These are phyloP conservation scores for Chaetura pelagica DNA, from an alignment of 2,113 vertebrate genomes.

Conservation along the genomic window DNA sequence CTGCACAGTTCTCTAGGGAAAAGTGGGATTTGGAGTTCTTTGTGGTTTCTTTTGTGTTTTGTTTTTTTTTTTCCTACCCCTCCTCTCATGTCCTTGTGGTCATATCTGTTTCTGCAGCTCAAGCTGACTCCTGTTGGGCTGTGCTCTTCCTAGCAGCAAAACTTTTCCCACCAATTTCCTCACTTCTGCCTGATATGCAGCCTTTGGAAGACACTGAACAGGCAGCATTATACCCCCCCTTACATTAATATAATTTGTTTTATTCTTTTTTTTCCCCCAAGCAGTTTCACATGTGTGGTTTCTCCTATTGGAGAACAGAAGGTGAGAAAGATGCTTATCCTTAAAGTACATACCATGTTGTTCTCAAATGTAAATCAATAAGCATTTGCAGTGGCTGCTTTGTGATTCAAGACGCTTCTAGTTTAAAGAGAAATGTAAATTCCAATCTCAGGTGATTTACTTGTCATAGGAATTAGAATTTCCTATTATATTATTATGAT, in stretches of 20 bases:
- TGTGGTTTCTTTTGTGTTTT: background rate
- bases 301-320: background rate
- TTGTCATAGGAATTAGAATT: background rate
- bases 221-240: background rate
- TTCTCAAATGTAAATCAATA: background rate
- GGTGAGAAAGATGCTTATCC: background rate
- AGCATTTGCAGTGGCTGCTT: background rate
- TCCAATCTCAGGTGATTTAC: rapidly evolving
- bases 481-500: background rate
- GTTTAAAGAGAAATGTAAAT: background rate
- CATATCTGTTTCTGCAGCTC: background rate
- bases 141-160: background rate
- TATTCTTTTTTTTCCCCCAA: too few species aligned
- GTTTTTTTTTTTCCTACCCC: too few species aligned
- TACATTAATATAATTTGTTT: too few species aligned
- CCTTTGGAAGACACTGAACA: rapidly evolving
- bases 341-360: background rate
- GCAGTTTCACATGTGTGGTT: background rate
- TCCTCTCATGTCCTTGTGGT: background rate
- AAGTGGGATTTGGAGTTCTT: background rate
- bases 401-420: background rate
- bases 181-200: rapidly evolving
- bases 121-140: background rate
- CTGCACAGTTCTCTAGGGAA: background rate
- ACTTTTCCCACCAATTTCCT: rapidly evolving